phyloP scores from a whole-genome alignment of 2,113 vertebrate genomes.

The Seriola aureovittata region DNA sequence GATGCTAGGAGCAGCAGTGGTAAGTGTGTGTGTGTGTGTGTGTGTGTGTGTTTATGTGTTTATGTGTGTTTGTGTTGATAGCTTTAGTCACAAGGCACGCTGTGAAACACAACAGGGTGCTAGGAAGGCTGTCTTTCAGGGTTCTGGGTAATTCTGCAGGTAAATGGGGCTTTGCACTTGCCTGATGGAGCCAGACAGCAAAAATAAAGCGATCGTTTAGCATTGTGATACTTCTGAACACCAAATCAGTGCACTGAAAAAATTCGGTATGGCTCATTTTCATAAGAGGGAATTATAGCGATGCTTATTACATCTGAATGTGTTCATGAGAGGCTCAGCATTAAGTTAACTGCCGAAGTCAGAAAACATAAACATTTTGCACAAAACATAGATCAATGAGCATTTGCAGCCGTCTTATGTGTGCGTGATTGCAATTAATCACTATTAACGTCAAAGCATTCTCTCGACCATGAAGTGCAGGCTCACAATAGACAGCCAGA shows the following conservation, averaged over 20 bases:
- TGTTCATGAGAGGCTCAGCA: slow-evolving; percentile 37
- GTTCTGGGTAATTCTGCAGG: slow-evolving; percentile 70
- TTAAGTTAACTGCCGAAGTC: slow-evolving; percentile 46
- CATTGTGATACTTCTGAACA: slow-evolving; percentile 49
- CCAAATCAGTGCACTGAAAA: slow-evolving; percentile 30
- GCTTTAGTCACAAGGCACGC: slow-evolving; percentile 76
- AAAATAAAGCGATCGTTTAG: slow-evolving; percentile 66
- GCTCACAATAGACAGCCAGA: slow-evolving; percentile 10
- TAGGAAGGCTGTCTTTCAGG: slow-evolving; percentile 53
- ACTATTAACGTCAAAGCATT: slow-evolving; percentile 43
- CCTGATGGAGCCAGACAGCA: slow-evolving; percentile 58
- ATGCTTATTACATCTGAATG: slow-evolving; percentile 57
- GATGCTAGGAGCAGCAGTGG: slow-evolving; percentile 72
- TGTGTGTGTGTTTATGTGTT: slow-evolving; percentile 8
- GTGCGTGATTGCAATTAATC: slow-evolving; percentile 41
- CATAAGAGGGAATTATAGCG: slow-evolving; percentile 54
- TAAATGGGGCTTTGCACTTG: slow-evolving; percentile 70
- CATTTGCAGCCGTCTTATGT: slow-evolving; percentile 18
- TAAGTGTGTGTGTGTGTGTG: slow-evolving; percentile 32
- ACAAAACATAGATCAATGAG: slow-evolving; percentile 42
- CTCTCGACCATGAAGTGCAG: background rate
- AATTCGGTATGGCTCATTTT: slow-evolving; percentile 60
- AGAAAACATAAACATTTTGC: slow-evolving; percentile 44
- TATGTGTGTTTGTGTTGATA: slow-evolving; percentile 47
- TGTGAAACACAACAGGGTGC: slow-evolving; percentile 69